These are phyloP conservation scores for Nematostella vectensis DNA, from an alignment of 92 coral and sea anemone species.

Conservation along the genomic window DNA sequence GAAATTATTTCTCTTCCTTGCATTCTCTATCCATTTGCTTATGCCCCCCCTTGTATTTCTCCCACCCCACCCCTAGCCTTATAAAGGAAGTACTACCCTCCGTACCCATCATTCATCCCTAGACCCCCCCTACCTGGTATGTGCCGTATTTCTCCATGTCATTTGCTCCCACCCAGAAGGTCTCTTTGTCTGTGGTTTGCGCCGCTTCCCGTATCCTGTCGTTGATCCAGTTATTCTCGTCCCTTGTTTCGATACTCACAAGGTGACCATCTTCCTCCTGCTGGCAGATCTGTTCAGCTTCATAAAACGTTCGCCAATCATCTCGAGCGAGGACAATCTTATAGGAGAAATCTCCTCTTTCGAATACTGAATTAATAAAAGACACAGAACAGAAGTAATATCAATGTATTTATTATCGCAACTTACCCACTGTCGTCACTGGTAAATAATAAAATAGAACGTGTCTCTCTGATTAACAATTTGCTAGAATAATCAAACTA, in stretches of 20 bases:
- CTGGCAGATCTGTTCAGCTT: constrained; percentile 57
- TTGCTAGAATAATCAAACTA: too few species aligned
- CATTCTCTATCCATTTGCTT: too few species aligned
- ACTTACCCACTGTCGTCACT: too few species aligned
- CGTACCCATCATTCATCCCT: background rate
- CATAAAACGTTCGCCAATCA: constrained; percentile 55
- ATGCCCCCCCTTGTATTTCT: background rate
- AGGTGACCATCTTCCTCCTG: constrained; percentile 44
- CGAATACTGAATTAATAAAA: constrained; percentile 44
- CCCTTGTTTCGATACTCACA: constrained; percentile 30
- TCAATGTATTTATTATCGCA: too few species aligned
- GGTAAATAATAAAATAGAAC: too few species aligned
- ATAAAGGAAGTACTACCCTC: background rate
- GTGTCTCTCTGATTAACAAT: too few species aligned
- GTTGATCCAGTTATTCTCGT: constrained; percentile 38
- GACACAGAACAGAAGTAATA: too few species aligned
- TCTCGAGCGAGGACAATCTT: constrained; percentile 42
- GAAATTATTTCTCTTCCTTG: too few species aligned
- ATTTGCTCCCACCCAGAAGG: constrained; percentile 54
- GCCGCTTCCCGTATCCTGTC: constrained; percentile 29
- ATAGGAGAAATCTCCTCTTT: constrained; percentile 35
- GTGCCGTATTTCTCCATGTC: constrained; percentile 16
- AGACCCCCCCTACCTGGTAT: background rate
- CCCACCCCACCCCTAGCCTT: background rate
- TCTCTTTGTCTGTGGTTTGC: constrained; percentile 12